These are phyloP conservation scores for Tautogolabrus adspersus DNA, from an alignment of 2,113 vertebrate species.

Conservation along the genomic window DNA sequence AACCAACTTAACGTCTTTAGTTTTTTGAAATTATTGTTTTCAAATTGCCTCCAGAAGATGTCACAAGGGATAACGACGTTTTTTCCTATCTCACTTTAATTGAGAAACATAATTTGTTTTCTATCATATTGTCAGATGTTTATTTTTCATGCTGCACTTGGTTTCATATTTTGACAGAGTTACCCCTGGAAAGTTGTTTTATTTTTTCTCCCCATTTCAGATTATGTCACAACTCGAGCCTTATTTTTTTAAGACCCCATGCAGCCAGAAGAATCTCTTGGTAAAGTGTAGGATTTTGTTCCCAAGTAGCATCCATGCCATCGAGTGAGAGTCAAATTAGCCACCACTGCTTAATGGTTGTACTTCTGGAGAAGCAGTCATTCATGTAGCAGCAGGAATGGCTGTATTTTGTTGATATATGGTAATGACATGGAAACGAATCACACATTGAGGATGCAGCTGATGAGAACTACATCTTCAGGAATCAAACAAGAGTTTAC, in stretches of 20 bases:
- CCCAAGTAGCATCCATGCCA: conserved; percentile 8
- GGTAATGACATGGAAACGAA: conserved; percentile 31
- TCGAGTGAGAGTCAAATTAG: background rate
- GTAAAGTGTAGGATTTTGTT: conserved; percentile 44
- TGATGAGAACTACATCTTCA: conserved; percentile 1
- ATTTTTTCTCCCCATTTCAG: conserved; percentile 10
- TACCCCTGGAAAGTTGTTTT: background rate
- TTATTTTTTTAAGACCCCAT: conserved; percentile 31
- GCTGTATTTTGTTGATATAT: conserved; percentile 4
- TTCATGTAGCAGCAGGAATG: conserved; percentile 2
- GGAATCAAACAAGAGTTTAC: background rate
- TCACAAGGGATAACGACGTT: conserved; percentile 26
- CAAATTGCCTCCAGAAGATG: conserved; percentile 27
- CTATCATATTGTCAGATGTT: conserved; percentile 37
- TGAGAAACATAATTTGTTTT: conserved; percentile 39
- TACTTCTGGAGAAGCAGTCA: background rate
- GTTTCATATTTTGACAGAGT: conserved; percentile 12
- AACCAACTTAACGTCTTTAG: conserved; percentile 29
- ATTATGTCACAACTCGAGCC: conserved; percentile 3
- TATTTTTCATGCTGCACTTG: conserved; percentile 41
- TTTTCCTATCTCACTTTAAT: conserved; percentile 37
- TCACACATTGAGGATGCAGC: conserved; percentile 41
- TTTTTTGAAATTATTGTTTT: conserved; percentile 34
- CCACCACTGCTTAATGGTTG: conserved; percentile 25
- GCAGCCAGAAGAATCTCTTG: conserved; percentile 23